Evolutionary conservation across 2,113 vertebrate genomes (phyloP).

Genomic region (Symphodus melops): DNA sequence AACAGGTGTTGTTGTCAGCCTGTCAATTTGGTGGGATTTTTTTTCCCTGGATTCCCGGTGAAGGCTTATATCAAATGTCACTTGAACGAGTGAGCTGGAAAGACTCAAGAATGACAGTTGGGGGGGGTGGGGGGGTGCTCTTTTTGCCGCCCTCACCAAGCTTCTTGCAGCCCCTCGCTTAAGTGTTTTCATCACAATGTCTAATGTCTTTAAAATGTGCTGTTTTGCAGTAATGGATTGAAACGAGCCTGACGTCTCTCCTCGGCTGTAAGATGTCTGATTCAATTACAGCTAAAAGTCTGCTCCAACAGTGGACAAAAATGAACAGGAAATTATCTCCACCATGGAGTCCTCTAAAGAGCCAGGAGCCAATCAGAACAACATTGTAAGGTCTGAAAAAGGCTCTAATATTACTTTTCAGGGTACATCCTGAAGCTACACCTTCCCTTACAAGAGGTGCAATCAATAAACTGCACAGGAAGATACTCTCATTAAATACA

Average conservation of each 20-base stretch:
- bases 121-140: too few relatives aligned
- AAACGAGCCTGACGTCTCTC: conserved; percentile 51
- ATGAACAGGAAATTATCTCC: conserved; percentile 58
- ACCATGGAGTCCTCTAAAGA: conserved; percentile 44
- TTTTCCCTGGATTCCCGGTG: background rate
- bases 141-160: background rate
- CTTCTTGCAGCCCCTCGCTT: background rate
- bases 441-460: background rate
- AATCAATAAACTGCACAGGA: conserved; percentile 4
- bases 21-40: conserved; percentile 5
- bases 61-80: conserved; percentile 21
- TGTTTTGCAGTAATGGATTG: conserved; percentile 41
- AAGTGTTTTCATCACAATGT: conserved; percentile 8
- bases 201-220: conserved; percentile 13
- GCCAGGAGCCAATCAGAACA: conserved; percentile 5
- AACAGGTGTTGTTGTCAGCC: conserved; percentile 50
- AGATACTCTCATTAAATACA: conserved; percentile 7
- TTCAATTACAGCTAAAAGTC: conserved; percentile 64
- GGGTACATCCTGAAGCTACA: conserved; percentile 2
- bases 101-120: background rate
- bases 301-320: conserved; percentile 53
- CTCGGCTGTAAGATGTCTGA: conserved; percentile 50
- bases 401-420: conserved; percentile 6
- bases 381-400: background rate
- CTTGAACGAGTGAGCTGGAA: background rate